Percentiles rank a stretch among this genome's conserved stretches.
Conservation (phyloP, 2,797 vertebrate genomes). For the Girardinus metallicus region DNA sequence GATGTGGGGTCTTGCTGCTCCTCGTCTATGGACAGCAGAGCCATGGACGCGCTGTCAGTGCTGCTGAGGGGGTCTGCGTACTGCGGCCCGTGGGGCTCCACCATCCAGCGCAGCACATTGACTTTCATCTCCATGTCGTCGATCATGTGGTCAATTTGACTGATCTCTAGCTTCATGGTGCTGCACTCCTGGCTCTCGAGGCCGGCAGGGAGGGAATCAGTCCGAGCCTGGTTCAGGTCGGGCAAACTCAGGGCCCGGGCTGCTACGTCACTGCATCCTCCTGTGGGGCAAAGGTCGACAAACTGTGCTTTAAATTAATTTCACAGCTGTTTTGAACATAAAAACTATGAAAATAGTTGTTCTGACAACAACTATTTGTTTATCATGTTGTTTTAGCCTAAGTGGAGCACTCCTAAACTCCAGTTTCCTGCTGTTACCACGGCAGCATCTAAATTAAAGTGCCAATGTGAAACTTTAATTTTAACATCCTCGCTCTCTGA, state of each 20-base stretch:
- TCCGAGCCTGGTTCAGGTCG: conserved; percentile 60
- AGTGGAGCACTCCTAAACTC: neutral
- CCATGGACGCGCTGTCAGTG: conserved; percentile 72
- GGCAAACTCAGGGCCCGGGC: conserved; percentile 77
- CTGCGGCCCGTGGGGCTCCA: conserved; percentile 68
- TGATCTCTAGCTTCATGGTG: conserved; percentile 76
- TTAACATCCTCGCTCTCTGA: neutral
- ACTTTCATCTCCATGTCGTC: conserved; percentile 82
- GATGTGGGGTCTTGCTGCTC: conserved; percentile 58
- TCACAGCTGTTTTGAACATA: no score
- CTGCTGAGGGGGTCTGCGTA: conserved; percentile 73
- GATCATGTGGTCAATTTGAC: conserved; percentile 71
- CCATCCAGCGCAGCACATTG: conserved; percentile 78
- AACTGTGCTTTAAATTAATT: no score
- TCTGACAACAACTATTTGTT: neutral
- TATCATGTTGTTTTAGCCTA: neutral
- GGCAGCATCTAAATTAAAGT: neutral
- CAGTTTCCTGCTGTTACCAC: neutral
- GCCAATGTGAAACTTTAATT: neutral
- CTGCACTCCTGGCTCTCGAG: conserved; percentile 74
- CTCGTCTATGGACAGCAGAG: conserved; percentile 72
- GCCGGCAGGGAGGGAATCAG: conserved; percentile 26
- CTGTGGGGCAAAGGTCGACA: conserved; percentile 41
- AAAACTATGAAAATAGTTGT: neutral
- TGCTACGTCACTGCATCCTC: conserved; percentile 70